phyloP scores from a whole-genome alignment of 2,113 vertebrate genomes.

The Mandrillus leucophaeus region DNA sequence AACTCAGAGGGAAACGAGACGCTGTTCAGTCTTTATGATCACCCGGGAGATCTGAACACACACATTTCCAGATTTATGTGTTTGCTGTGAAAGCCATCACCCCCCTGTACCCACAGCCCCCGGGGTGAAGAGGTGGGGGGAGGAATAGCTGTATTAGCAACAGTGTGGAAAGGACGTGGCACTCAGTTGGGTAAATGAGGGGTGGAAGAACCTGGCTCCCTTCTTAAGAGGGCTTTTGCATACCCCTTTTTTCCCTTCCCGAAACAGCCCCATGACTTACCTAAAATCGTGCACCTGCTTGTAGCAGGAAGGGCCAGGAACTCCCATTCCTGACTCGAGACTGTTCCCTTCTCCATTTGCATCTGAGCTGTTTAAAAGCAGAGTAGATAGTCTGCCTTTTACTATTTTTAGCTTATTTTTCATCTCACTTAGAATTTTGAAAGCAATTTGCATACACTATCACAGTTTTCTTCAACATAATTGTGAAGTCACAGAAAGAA shows the following conservation, averaged over 20 bases:
- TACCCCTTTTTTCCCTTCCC: not conserved
- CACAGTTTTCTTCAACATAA: not conserved
- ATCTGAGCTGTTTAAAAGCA: not conserved
- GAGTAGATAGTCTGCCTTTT: not conserved
- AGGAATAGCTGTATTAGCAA: fast-evolving
- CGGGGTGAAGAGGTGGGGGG: fast-evolving
- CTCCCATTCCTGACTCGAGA: fast-evolving
- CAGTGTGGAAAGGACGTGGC: fast-evolving
- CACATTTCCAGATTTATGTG: not conserved
- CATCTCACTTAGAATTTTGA: not conserved
- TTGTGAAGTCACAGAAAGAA: not conserved
- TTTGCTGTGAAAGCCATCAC: fast-evolving
- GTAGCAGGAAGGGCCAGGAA: not conserved
- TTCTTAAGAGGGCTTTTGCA: not conserved
- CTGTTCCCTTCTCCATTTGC: not conserved
- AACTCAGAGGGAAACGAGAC: fast-evolving
- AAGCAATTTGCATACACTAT: not conserved
- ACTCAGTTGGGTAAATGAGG: not conserved
- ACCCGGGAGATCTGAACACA: not conserved
- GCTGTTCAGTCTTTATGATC: fast-evolving
- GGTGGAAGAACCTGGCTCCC: fast-evolving
- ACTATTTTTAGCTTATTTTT: not conserved
- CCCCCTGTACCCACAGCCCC: fast-evolving
- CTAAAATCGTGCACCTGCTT: too few species aligned
- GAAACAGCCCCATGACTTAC: fast-evolving